Base-by-base conservation (phyloP, 2,797 vertebrate species). In the Okamejei kenojei region DNA sequence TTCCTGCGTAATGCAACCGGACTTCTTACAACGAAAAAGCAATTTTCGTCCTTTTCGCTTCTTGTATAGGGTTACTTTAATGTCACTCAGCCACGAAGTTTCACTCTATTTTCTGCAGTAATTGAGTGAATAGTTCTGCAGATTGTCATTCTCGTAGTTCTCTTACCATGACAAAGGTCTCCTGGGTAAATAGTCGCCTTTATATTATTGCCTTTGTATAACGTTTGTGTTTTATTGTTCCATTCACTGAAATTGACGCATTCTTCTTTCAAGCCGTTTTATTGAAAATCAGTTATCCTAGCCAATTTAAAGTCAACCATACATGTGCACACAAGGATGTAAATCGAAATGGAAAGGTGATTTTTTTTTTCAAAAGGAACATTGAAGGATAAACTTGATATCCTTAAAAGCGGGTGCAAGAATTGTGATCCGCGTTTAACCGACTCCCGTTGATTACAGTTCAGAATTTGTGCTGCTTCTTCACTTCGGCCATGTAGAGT, bases 1-100 rank as follows among this genome's bases (percentile, higher is more conserved):
- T 73, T 45, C 90, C 74, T 4, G 35, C 71, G 90, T 91, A 91
- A 91, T 91, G 88, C 68, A 74, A 91, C n/a, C 90, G 74, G 90
- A 26, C 90, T 91, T 91, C 90, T 91, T 74, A 91, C 71, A 54
- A 91, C 23, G 73, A 54, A 65, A 65, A n/a, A 74, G 19, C 21
- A 74, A 91, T 29, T 73, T 91, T 91, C 71, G 45, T 38, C 17
- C 71, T 54, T 54, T 26, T 38, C 32, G 1, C 32, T 38, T 54
- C 38, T 91, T 54, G 90, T 74, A 32, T 91, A 74, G 71, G 90
- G 38, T 91, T 91, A 91, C 68, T 91, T 73, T 74, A 91, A 29
- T 45, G 38, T 21, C 90, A 73, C 35, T 74, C 11, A 45, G 35
- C 23, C 21, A 74, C 38, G 54, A 74, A 91, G 65, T 23, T 38